Evolutionary conservation across 2,888 invertebrate genomes (phyloP), one percentile per base, ranked within the genome.

Genomic region (Heliconius cydno): DNA sequence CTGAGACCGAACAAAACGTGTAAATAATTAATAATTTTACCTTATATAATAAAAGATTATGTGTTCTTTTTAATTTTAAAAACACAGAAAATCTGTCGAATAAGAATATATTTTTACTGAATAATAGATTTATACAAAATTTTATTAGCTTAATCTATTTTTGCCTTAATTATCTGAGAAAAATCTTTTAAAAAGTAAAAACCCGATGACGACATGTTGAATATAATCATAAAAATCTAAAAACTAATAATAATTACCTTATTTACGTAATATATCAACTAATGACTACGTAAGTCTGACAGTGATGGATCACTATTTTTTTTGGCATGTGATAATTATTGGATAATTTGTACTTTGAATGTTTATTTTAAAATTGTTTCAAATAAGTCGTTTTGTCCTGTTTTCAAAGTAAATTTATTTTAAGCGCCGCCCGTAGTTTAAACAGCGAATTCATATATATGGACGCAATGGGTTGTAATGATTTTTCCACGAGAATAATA

Each of bases 351-450:
- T 60, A 38, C 13, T 52, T 73, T 73, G 7, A 38, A 38, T 15
- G 13, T n/a, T 73, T 41, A 19, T 68, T 63, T 41, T 38, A 63
- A 67, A 81, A 71, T 76, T 76, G 67, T 68, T 79, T 60, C 38
- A 63, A 72, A 84, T 83, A 82, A 81, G 79, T 76, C 84, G 82
- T 85, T 87, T 85, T 86, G 83, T 81, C 84, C 83, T 82, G 86
- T 88, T 89, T 90, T 87, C 87, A 90, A 89, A 89, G 89, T 88
- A 88, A 91, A 91, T 90, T 89, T 91, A 91, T 91, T 92, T 92
- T 89, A 90, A 92, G 87, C 90, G 80, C 78, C 85, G 88, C 82
- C 84, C 88, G 88, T 90, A 91, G 90, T 92, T 92, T 90, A 89
- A 92, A 92, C 91, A 90, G 87, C 87, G 86, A 90, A 92, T 90